phyloP scores from a whole-genome alignment of 2,888 invertebrate species.

The Drosophila prostipennis region DNA sequence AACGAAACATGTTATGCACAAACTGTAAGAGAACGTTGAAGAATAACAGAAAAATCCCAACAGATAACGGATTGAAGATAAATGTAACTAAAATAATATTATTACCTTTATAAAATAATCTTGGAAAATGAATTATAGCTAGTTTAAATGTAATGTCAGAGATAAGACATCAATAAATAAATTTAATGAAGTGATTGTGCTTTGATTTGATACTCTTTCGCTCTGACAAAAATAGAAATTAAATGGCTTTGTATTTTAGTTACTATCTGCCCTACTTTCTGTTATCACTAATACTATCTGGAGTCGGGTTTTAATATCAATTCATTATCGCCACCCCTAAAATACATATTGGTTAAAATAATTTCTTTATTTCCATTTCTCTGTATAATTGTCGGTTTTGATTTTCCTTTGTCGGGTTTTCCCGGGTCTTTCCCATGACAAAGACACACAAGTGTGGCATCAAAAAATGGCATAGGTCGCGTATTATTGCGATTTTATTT shows the following conservation, averaged over 20 bases:
- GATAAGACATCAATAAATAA: not conserved
- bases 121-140: not conserved
- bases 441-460: conserved; percentile 8
- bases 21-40: not conserved
- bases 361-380: conserved; percentile 1
- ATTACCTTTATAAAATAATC: not conserved
- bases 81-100: too few species aligned
- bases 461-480: conserved; percentile 49
- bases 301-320: not conserved
- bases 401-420: conserved; percentile 24
- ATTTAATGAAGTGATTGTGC: not conserved
- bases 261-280: not conserved
- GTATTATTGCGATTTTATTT: conserved; percentile 17
- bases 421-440: conserved; percentile 14
- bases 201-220: not conserved
- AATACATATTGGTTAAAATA: too few species aligned
- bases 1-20: not conserved
- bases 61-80: conserved; percentile 1
- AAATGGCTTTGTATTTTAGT: not conserved
- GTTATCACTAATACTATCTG: not conserved
- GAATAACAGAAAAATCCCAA: not conserved
- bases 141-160: not conserved
- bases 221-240: not conserved
- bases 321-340: not conserved
- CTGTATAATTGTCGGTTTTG: not conserved